Evolutionary conservation across 2,113 vertebrate species (phyloP).

Genomic region (Myotis davidii): DNA sequence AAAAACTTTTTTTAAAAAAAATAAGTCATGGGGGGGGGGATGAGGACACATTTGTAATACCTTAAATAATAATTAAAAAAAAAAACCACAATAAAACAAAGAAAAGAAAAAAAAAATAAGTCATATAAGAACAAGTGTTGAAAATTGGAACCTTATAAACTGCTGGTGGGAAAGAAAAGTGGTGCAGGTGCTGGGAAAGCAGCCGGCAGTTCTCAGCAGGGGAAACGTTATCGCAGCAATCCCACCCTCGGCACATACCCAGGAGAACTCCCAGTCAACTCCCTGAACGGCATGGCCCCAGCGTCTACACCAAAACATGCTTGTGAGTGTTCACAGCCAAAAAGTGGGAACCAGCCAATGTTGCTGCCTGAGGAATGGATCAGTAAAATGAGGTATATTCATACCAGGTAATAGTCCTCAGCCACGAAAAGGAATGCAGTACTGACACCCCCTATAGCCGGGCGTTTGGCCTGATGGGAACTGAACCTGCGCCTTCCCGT

Average conservation of each 20-base stretch:
- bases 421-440: not conserved
- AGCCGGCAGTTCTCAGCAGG: not conserved
- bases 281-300: too few species aligned
- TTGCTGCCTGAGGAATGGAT: not conserved
- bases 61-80: too few species aligned
- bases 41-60: too few species aligned
- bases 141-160: not conserved
- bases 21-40: too few species aligned
- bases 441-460: not conserved
- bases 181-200: not conserved
- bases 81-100: too few species aligned
- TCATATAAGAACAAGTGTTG: not conserved
- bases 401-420: too few species aligned
- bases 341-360: not conserved
- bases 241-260: not conserved
- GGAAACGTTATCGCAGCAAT: not conserved
- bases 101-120: too few species aligned
- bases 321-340: not conserved
- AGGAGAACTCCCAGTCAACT: not conserved
- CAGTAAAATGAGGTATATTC: not conserved
- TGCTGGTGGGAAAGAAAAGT: not conserved
- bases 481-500: not conserved
- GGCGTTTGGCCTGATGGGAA: not conserved
- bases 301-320: not conserved
- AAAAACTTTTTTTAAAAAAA: not conserved